A percentile compares a stretch with the other conserved stretches of the same genome.
These are phyloP conservation scores for Agrilus mali DNA, from an alignment of 2,888 invertebrate genomes.

Conservation along the genomic window DNA sequence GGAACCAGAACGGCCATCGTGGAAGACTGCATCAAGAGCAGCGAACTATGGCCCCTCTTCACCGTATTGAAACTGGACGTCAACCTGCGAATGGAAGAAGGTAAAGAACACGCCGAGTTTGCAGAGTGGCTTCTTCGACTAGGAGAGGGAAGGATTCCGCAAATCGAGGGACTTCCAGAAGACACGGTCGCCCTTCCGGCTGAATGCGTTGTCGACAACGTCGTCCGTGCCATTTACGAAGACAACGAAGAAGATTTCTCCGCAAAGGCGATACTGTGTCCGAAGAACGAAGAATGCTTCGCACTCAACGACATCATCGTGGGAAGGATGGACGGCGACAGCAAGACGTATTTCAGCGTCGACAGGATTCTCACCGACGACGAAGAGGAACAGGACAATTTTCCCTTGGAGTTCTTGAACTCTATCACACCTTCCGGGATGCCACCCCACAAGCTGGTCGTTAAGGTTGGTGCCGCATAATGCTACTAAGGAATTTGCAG, in stretches of 20 bases:
- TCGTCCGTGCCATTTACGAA: no score
- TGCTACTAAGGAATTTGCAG: conserved; percentile 16
- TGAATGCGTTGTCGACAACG: no score
- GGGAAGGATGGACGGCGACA: not conserved
- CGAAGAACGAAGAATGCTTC: conserved; percentile 4
- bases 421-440: conserved; percentile 9
- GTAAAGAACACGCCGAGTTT: conserved; percentile 2
- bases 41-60: conserved; percentile 8
- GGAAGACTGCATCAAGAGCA: conserved; percentile 7
- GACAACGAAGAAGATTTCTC: not conserved
- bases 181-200: no score
- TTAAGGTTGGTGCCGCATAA: conserved; percentile 14
- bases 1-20: conserved; percentile 4
- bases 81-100: conserved; percentile 9
- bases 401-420: conserved; percentile 9
- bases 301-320: conserved; percentile 4
- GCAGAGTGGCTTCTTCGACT: conserved; percentile 7
- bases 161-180: no score
- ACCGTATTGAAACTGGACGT: conserved; percentile 3
- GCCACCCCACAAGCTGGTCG: conserved; percentile 14
- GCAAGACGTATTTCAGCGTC: conserved; percentile 2
- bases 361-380: conserved; percentile 1
- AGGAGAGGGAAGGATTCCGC: conserved; percentile 2
- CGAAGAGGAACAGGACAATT: conserved; percentile 3
- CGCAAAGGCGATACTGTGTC: conserved; percentile 3